Evolutionary conservation across 92 coral and sea anemone genomes (phyloP), one percentile per base, ranked within the genome.

Genomic region (Anthopleura xanthogrammica): DNA sequence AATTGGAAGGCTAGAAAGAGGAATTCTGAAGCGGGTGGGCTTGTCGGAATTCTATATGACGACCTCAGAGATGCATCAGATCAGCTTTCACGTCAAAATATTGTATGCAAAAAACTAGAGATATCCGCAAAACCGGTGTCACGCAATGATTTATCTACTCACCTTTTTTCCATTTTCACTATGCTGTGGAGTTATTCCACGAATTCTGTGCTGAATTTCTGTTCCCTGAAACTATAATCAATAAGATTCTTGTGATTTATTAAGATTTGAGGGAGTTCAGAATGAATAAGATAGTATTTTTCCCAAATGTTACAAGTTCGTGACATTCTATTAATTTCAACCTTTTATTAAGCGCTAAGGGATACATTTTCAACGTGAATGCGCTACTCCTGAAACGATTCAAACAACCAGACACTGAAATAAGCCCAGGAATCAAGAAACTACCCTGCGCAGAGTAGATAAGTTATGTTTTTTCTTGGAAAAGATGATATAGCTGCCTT

Each of bases 21-120:
- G 88, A 85, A 85, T 85, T 78, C 84, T 81, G 29, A 43, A 46
- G 79, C 80, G 86, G 86, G 86, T 75, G 86, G 80, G 80, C 80
- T 75, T 83, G 79, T 83, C 66, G 79, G 86, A 83, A 83, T 75
- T 64, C 78, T 76, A 75, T 54, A 90, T 83, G 92, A 79, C 85
- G 87, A 89, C 89, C 77, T 89, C 73, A 78, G 90, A 77, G 70
- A 68, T 83, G 29, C 90, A 88, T 19, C 85, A 90, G 75, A 83
- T 75, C 80, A 76, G 65, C 65, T 64, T 60, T 81, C 62, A 81
- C 78, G 84, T 81, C 84, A 81, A 81, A 81, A 81, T 52, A 70
- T 70, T 66, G 77, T 81, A 71, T 23, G 77, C 62, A 48, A 81
- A 68, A 58, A 24, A 29, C 82, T 23, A 70, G 68, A 20, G 50